phyloP scores from a whole-genome alignment of 2,888 invertebrate species.

The Saturnia japonica region DNA sequence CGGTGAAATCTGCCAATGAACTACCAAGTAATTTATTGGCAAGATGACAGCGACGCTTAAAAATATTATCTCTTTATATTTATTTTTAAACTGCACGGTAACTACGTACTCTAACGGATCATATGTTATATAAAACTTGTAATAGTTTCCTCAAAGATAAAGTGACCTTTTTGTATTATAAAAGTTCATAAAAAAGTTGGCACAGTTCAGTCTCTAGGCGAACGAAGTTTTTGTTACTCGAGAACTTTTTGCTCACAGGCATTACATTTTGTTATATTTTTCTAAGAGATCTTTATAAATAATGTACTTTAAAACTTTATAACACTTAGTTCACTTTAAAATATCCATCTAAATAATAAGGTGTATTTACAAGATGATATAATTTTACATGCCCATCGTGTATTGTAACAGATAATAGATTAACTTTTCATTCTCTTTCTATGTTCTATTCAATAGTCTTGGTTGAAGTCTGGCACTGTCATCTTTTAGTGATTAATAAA shows the following conservation, averaged over 20 bases:
- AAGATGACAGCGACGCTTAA: neutral
- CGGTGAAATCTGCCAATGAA: neutral
- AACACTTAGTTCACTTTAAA: neutral
- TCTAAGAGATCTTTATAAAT: neutral
- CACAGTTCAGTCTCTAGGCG: slow-evolving; percentile 30
- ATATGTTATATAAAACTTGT: slow-evolving; percentile 22
- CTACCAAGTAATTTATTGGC: neutral
- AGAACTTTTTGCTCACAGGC: slow-evolving; percentile 3
- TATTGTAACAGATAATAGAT: no score
- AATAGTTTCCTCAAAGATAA: slow-evolving; percentile 29
- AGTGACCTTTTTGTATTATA: slow-evolving; percentile 34
- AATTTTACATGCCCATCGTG: no score
- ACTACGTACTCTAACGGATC: neutral
- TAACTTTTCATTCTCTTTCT: no score
- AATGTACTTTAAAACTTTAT: neutral
- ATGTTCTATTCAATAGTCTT: no score
- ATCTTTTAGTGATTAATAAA: no score
- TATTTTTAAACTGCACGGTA: neutral
- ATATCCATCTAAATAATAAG: neutral
- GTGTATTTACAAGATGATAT: no score
- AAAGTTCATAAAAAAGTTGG: slow-evolving; percentile 40
- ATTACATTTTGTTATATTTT: slow-evolving; percentile 4
- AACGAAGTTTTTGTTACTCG: slow-evolving; percentile 22
- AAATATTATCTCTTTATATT: neutral
- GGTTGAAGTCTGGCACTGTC: no score